These are phyloP conservation scores for Lamprologus tigripictilis DNA, from an alignment of 2,113 vertebrate genomes.

Conservation along the genomic window DNA sequence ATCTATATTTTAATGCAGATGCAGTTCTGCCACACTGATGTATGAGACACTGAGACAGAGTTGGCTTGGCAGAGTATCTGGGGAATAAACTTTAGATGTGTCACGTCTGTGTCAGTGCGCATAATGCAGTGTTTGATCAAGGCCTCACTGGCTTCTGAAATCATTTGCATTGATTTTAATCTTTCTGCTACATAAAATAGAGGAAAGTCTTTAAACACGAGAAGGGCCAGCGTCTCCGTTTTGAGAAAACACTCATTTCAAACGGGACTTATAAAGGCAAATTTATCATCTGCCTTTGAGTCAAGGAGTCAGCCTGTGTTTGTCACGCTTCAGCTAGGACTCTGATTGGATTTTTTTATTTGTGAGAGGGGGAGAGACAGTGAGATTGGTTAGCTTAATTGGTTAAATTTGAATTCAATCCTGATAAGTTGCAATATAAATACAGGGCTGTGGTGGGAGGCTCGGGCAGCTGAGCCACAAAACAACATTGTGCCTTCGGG, in stretches of 20 bases:
- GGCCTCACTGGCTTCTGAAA: neutral
- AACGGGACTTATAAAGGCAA: constrained; percentile 13
- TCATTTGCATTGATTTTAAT: constrained; percentile 1
- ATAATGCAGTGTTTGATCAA: constrained; percentile 44
- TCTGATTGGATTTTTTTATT: constrained; percentile 41
- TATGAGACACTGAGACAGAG: neutral
- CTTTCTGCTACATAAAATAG: neutral
- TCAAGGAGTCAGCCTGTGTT: constrained; percentile 31
- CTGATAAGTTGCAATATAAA: constrained; percentile 24
- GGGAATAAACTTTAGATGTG: constrained; percentile 16
- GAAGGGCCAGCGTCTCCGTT: neutral
- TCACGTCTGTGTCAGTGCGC: constrained; percentile 12
- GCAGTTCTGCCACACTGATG: neutral
- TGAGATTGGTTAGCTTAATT: constrained; percentile 36
- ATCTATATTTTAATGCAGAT: neutral
- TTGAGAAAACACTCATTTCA: constrained; percentile 30
- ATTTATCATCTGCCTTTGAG: constrained; percentile 34
- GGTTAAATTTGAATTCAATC: constrained; percentile 38
- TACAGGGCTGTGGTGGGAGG: constrained; percentile 11
- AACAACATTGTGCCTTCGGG: constrained; percentile 6
- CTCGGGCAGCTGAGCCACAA: neutral
- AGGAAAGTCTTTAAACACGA: neutral
- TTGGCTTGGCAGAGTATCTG: neutral
- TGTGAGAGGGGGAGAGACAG: neutral
- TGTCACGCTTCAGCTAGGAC: constrained; percentile 42